phyloP scores from a whole-genome alignment of 2,113 vertebrate species.

The Verasper variegatus region DNA sequence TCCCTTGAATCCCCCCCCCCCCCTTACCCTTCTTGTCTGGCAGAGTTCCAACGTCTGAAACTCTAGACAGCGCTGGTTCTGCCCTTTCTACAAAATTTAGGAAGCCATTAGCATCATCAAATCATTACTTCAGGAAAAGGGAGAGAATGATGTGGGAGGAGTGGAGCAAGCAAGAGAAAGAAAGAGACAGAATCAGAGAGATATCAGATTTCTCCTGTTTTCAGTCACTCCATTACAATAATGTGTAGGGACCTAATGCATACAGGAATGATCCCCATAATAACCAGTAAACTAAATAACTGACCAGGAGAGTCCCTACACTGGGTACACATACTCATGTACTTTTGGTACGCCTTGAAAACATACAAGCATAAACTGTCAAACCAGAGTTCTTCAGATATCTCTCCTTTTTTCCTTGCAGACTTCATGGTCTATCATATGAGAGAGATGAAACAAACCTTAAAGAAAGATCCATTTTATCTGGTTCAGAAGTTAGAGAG shows the following conservation, averaged over 20 bases:
- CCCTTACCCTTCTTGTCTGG: constrained; percentile 72
- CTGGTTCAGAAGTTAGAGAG: too few relatives aligned
- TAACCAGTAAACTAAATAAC: constrained; percentile 58
- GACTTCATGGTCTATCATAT: too few relatives aligned
- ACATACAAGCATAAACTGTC: neutral
- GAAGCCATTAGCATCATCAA: constrained; percentile 96
- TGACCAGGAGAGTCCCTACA: constrained; percentile 34
- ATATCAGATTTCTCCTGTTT: constrained; percentile 88
- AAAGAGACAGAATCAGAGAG: constrained; percentile 47
- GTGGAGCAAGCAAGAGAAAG: constrained; percentile 35
- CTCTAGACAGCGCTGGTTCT: constrained; percentile 86
- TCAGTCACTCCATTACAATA: constrained; percentile 90
- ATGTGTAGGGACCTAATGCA: constrained; percentile 86
- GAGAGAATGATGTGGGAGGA: constrained; percentile 29
- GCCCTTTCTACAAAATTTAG: constrained; percentile 92
- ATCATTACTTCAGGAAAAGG: constrained; percentile 85
- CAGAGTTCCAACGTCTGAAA: constrained; percentile 83
- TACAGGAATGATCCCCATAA: constrained; percentile 76
- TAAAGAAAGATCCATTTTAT: too few relatives aligned
- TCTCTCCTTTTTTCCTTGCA: too few relatives aligned
- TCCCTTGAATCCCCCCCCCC: constrained; percentile 15
- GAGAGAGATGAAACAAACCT: too few relatives aligned
- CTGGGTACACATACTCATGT: constrained; percentile 11
- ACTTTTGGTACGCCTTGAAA: neutral
- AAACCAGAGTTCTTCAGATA: neutral